These are phyloP conservation scores for Gorsachius magnificus DNA, from an alignment of 2,797 vertebrate species.

Conservation along the genomic window DNA sequence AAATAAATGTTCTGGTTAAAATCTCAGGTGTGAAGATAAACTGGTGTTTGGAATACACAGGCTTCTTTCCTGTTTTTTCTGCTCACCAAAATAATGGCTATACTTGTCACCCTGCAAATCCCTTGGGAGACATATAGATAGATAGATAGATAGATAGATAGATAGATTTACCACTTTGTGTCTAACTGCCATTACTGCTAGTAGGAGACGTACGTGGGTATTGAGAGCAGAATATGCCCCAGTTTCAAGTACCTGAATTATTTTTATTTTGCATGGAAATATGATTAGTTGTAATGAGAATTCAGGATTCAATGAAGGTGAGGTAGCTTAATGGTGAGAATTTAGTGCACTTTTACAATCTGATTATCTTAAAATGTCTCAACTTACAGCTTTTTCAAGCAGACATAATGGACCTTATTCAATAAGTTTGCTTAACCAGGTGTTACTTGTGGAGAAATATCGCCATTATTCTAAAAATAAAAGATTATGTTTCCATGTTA, in stretches of 20 bases:
- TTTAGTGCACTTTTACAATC: slow-evolving; percentile 57
- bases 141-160: no score
- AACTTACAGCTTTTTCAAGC: slow-evolving; percentile 52
- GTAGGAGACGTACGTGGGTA: neutral
- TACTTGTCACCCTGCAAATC: neutral
- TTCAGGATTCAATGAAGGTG: slow-evolving; percentile 52
- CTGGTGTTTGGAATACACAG: neutral
- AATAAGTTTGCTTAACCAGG: slow-evolving; percentile 66
- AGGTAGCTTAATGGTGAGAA: slow-evolving; percentile 45
- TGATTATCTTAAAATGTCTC: slow-evolving; percentile 65
- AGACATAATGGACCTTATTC: slow-evolving; percentile 62
- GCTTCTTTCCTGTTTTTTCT: neutral
- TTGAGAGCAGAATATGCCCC: neutral
- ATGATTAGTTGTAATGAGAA: slow-evolving; percentile 58
- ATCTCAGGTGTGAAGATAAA: neutral
- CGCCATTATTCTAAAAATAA: slow-evolving; percentile 36
- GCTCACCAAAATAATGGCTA: neutral
- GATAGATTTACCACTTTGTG: neutral
- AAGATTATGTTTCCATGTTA: neutral
- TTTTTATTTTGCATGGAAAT: slow-evolving; percentile 55
- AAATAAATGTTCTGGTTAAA: neutral
- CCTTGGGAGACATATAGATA: neutral
- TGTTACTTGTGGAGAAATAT: slow-evolving; percentile 48
- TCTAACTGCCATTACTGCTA: neutral
- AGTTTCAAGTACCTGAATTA: slow-evolving; percentile 39